phyloP scores from a whole-genome alignment of 2,113 vertebrate species.

The Tenrec ecaudatus region DNA sequence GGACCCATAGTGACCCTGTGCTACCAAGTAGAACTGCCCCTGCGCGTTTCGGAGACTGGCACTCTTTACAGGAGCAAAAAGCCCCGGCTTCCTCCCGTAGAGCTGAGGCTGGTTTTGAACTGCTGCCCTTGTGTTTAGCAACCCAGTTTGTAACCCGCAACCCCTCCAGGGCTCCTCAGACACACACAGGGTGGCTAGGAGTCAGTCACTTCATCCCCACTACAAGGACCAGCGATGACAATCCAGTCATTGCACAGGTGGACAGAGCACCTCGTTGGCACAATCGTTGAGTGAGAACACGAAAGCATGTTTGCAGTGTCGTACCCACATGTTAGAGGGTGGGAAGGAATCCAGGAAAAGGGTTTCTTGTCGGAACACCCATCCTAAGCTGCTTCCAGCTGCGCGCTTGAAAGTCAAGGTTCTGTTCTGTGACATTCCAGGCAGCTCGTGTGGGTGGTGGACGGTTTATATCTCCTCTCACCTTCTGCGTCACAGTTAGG shows the following conservation, averaged over 20 bases:
- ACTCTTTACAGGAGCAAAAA: too few species aligned
- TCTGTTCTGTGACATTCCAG: background rate
- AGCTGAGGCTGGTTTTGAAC: too few species aligned
- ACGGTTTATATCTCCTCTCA: background rate
- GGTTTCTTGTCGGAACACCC: background rate
- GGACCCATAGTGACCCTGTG: too few species aligned
- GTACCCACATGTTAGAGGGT: background rate
- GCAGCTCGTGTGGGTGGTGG: background rate
- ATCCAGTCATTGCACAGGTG: background rate
- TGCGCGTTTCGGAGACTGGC: too few species aligned
- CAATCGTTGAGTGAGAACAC: background rate
- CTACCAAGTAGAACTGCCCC: too few species aligned
- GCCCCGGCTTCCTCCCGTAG: too few species aligned
- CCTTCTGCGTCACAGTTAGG: fast-evolving
- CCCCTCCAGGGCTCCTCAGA: too few species aligned
- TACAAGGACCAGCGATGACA: background rate
- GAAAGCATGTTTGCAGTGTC: background rate
- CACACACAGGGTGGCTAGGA: background rate
- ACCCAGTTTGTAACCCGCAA: too few species aligned
- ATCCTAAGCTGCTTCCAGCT: background rate
- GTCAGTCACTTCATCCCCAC: background rate
- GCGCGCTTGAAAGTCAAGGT: background rate
- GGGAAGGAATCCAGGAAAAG: background rate
- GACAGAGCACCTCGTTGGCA: background rate
- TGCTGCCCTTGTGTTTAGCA: too few species aligned